A percentile compares a stretch with the other conserved stretches of the same genome.
Evolutionary conservation across 2,888 invertebrate species (phyloP).

Genomic region (Torymus aiolomorphi): DNA sequence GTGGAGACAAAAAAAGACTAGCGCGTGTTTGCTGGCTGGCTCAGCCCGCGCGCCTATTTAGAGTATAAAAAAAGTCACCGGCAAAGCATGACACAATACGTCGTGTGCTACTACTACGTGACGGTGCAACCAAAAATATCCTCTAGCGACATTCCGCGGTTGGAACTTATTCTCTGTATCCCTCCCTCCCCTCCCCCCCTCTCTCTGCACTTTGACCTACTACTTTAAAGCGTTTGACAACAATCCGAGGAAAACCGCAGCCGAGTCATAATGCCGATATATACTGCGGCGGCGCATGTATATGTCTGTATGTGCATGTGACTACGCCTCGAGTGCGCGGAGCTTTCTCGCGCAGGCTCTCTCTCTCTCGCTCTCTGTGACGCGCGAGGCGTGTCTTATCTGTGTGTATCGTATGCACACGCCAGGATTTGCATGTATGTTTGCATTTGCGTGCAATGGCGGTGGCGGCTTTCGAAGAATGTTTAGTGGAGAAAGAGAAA

Average conservation of each 20-base stretch:
- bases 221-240: slow-evolving; percentile 37
- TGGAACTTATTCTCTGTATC: slow-evolving; percentile 19
- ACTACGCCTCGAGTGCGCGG: no score
- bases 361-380: neutral
- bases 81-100: no score
- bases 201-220: slow-evolving; percentile 33
- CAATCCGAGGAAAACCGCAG: slow-evolving; percentile 33
- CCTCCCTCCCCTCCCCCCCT: neutral
- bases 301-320: neutral
- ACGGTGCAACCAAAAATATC: slow-evolving; percentile 8
- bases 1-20: neutral
- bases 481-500: no score
- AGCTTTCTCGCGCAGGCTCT: no score
- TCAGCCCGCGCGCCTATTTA: neutral
- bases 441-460: neutral
- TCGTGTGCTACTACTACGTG: no score
- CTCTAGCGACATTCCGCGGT: slow-evolving; percentile 20
- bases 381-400: slow-evolving; percentile 25
- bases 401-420: neutral
- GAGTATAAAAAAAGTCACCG: neutral
- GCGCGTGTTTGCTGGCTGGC: no score
- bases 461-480: no score
- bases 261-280: slow-evolving; percentile 11
- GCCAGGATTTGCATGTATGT: neutral
- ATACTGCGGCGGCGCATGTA: neutral